Conservation (phyloP, 2,113 vertebrate species). For the Illadopsis cleaveri region DNA sequence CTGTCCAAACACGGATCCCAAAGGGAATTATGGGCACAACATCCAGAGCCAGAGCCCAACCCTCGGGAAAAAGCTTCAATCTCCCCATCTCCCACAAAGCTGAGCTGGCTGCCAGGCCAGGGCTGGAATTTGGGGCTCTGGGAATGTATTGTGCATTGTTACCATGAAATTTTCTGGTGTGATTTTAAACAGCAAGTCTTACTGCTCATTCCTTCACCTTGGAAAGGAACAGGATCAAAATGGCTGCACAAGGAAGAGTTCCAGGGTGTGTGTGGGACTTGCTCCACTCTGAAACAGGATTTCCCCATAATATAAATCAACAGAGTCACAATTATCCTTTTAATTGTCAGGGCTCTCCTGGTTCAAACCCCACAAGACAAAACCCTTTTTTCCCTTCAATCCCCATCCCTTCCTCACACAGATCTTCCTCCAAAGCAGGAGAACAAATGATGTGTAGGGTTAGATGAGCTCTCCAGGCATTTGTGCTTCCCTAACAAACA, state of each 20-base stretch:
- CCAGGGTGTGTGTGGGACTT: background rate
- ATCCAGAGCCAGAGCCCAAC: background rate
- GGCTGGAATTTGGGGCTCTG: background rate
- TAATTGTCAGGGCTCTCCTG: background rate
- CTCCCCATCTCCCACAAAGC: background rate
- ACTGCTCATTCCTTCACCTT: background rate
- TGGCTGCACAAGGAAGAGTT: background rate
- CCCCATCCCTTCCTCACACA: background rate
- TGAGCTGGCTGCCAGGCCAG: background rate
- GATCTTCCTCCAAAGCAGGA: background rate
- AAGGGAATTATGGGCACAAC: rapidly evolving
- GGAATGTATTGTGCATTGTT: rapidly evolving
- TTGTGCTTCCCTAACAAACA: background rate
- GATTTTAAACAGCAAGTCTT: background rate
- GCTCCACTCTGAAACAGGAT: background rate
- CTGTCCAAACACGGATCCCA: background rate
- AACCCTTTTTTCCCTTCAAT: background rate
- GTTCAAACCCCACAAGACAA: background rate
- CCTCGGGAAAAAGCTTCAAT: background rate
- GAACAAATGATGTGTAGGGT: background rate
- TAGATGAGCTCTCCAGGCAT: background rate
- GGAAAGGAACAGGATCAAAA: background rate
- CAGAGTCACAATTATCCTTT: background rate
- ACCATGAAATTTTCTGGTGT: background rate
- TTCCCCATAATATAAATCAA: background rate